Base-by-base conservation (phyloP, 2,113 vertebrate genomes). In the Nibea coibor region DNA sequence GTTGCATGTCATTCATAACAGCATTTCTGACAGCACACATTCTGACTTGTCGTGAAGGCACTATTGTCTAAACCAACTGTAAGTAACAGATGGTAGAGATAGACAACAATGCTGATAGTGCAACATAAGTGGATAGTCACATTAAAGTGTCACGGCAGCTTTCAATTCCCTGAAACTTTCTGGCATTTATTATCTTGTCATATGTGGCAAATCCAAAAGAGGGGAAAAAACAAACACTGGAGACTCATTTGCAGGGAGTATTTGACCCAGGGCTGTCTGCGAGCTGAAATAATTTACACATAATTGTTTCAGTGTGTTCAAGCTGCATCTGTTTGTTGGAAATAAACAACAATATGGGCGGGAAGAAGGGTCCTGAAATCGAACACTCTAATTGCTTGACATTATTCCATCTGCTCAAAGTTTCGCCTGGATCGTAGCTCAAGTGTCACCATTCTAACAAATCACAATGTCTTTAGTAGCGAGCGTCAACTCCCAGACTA, bases 261-360 rank as follows among this genome's bases (percentile, higher is more conserved):
- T 76, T 42, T 65, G 76, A 84, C 59, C 72, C 65, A 4, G 24
- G 35, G 50, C 50, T 22, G 65, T 64, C 65, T 75, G 24, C n/a
- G 61, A 80, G 72, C 57, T 59, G 50, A 39, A 62, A 54, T n/a
- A 22, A 79, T 71, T 75, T 22, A 63, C 65, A 58, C 67, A 22
- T 81, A 77, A 83, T 80, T 71, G 71, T 70, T 86, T 81, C 81
- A 73, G 67, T 28, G 72, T 86, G 80, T 42, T 74, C 45, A 51
- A 62, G 76, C 59, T 65, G 66, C 63, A 66, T 78, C 58, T 78
- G 82, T 68, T 81, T 69, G 76, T 45, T 82, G 65, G 47, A 72
- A 73, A 82, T 70, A 81, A 76, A 85, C 73, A 86, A 28, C 73
- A 66, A 74, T 80, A 70, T 9, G 6, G 20, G 47, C 4, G 31